These are phyloP conservation scores for Acanthosoma haemorrhoidale DNA, from an alignment of 2,888 invertebrate genomes.

Conservation along the genomic window DNA sequence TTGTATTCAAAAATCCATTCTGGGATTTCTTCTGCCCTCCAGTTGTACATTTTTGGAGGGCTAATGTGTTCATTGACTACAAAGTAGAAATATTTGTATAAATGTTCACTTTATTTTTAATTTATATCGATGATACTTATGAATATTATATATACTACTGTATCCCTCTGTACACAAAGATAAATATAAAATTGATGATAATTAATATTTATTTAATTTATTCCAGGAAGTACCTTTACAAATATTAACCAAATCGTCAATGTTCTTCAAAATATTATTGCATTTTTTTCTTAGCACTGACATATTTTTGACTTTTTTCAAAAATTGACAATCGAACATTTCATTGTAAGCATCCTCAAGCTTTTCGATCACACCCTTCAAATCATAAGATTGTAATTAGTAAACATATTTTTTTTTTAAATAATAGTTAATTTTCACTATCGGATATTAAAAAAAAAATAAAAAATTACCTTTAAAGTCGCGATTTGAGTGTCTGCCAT, in stretches of 20 bases:
- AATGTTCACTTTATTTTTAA: too few species aligned
- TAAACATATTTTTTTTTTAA: neutral
- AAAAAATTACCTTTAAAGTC: neutral
- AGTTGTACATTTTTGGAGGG: neutral
- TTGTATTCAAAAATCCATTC: conserved; percentile 15
- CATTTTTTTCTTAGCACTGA: neutral
- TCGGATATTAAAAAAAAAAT: neutral
- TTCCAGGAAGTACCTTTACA: neutral
- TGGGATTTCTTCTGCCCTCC: conserved; percentile 3
- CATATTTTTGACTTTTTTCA: neutral
- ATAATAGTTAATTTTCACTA: neutral
- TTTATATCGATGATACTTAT: too few species aligned
- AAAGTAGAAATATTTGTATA: neutral
- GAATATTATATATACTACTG: too few species aligned
- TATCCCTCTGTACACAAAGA: too few species aligned
- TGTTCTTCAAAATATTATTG: neutral
- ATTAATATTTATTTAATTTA: too few species aligned
- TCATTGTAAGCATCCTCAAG: neutral
- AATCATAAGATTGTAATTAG: neutral
- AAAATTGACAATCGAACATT: neutral
- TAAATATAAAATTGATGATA: too few species aligned
- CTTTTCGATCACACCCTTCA: neutral
- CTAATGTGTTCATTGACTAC: neutral
- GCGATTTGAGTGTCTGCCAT: neutral
- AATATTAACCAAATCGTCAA: conserved; percentile 9